Evolutionary conservation across 2,888 invertebrate genomes (phyloP).

Genomic region (Rhodophaea formosa): DNA sequence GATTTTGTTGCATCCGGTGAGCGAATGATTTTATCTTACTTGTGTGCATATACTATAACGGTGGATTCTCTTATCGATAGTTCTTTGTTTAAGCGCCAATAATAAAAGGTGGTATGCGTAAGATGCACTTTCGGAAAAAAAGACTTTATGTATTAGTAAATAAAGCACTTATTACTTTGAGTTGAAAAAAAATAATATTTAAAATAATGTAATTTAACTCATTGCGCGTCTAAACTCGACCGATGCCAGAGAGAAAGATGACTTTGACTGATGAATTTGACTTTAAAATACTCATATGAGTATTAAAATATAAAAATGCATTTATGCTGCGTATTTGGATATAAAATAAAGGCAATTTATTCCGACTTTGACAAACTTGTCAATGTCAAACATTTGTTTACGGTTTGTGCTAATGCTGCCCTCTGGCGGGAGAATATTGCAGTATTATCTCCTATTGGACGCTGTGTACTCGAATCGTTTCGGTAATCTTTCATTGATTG

Average conservation of each 20-base stretch:
- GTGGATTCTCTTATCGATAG: not conserved
- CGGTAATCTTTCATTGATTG: too few relatives aligned
- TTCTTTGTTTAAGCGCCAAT: not conserved
- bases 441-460: too few relatives aligned
- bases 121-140: not conserved
- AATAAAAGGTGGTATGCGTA: not conserved
- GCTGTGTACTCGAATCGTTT: too few relatives aligned
- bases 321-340: too few relatives aligned
- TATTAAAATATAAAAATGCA: too few relatives aligned
- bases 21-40: not conserved
- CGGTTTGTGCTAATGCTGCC: too few relatives aligned
- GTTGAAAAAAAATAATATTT: not conserved
- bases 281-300: too few relatives aligned
- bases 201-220: not conserved
- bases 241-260: not conserved
- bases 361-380: too few relatives aligned
- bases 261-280: too few relatives aligned
- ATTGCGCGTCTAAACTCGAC: not conserved
- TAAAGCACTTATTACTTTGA: not conserved
- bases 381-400: too few relatives aligned
- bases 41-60: not conserved
- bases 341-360: too few relatives aligned
- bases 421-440: too few relatives aligned
- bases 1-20: not conserved
- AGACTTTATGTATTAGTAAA: not conserved